Evolutionary conservation across 2,797 vertebrate genomes (phyloP).

Genomic region (Danio aesculapii): DNA sequence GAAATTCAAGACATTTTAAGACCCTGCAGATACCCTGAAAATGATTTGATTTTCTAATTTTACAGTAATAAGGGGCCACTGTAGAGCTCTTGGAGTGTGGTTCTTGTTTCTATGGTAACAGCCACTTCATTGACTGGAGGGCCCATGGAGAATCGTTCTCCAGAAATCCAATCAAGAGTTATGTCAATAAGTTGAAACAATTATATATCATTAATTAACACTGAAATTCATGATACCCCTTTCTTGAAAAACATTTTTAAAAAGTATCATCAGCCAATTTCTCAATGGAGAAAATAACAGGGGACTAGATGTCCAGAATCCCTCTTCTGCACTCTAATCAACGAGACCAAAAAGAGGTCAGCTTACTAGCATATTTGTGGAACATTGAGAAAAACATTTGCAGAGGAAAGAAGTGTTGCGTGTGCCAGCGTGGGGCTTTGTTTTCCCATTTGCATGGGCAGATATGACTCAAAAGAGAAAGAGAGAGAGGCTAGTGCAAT

Average conservation of each 20-base stretch:
- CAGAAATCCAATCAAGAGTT: neutral
- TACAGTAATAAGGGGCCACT: neutral
- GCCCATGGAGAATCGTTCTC: neutral
- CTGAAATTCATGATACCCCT: neutral
- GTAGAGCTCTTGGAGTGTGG: neutral
- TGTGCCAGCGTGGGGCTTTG: constrained; percentile 10
- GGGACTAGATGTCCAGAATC: neutral
- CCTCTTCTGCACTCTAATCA: constrained; percentile 5
- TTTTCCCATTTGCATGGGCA: constrained; percentile 48
- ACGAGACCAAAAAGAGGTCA: constrained; percentile 39
- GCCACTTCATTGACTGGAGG: neutral
- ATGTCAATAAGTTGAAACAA: no score
- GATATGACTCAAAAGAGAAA: constrained; percentile 33
- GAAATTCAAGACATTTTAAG: no score
- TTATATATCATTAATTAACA: neutral
- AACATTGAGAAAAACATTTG: neutral
- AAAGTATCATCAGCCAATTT: neutral
- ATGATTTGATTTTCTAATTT: neutral
- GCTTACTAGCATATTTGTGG: constrained; percentile 39
- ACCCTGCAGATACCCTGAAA: no score
- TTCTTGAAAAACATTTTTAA: neutral
- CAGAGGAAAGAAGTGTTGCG: neutral
- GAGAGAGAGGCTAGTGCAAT: constrained; percentile 31
- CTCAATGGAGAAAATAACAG: constrained; percentile 18
- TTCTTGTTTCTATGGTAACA: neutral